phyloP scores from a whole-genome alignment of 2,113 vertebrate genomes.

The Casuarius casuarius region DNA sequence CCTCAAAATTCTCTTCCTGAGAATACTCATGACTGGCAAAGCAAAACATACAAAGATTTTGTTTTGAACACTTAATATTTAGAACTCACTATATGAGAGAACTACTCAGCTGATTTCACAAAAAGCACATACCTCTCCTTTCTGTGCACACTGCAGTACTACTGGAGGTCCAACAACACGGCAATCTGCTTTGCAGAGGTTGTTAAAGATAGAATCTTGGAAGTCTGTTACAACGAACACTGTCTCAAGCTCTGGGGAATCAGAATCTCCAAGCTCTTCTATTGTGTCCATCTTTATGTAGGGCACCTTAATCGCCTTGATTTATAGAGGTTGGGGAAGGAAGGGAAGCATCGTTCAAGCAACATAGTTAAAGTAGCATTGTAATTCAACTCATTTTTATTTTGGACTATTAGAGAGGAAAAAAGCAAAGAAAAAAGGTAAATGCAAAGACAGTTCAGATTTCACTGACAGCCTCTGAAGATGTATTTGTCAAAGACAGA shows the following conservation, averaged over 20 bases:
- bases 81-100: background rate
- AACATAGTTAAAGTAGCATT: background rate
- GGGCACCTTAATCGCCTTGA: conserved; percentile 89
- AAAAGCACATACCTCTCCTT: conserved; percentile 82
- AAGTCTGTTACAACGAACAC: conserved; percentile 91
- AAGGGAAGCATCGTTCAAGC: conserved; percentile 29
- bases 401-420: background rate
- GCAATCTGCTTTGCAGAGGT: conserved; percentile 87
- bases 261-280: conserved; percentile 84
- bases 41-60: background rate
- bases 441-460: background rate
- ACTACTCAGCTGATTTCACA: background rate
- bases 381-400: background rate
- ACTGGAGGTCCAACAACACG: conserved; percentile 92
- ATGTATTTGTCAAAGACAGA: background rate
- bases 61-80: background rate
- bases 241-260: conserved; percentile 89
- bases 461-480: background rate
- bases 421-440: background rate
- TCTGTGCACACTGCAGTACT: conserved; percentile 86
- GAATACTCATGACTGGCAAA: background rate
- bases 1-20: background rate
- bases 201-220: conserved; percentile 81
- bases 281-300: conserved; percentile 83
- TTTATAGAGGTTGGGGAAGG: background rate